These are phyloP conservation scores for Diarsia brunnea DNA, from an alignment of 2,888 invertebrate species.

Conservation along the genomic window DNA sequence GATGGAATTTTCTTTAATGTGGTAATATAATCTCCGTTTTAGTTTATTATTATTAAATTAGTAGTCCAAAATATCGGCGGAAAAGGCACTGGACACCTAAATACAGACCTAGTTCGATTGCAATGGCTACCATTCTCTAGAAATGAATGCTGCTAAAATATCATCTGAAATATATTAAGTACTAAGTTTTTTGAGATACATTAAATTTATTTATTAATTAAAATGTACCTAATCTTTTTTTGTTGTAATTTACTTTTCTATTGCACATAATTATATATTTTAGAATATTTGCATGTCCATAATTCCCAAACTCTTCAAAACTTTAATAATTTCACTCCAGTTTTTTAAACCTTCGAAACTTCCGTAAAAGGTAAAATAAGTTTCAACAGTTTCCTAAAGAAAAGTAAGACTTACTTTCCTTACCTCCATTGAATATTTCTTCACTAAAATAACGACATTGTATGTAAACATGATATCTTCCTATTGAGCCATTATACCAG, in stretches of 20 bases:
- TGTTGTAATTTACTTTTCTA: not conserved
- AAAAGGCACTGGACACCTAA: too few relatives aligned
- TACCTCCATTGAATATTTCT: not conserved
- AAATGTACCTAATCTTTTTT: not conserved
- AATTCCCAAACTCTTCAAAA: not conserved
- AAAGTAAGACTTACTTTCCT: conserved; percentile 24
- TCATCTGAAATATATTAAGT: too few relatives aligned
- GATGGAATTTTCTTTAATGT: not conserved
- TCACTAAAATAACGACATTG: not conserved
- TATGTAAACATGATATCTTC: conserved; percentile 7
- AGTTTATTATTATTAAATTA: not conserved
- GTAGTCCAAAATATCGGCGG: too few relatives aligned
- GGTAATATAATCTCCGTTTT: not conserved
- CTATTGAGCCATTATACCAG: conserved; percentile 25
- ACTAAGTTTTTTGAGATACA: too few relatives aligned
- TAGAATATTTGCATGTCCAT: not conserved
- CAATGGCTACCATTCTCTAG: too few relatives aligned
- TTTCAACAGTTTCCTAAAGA: not conserved
- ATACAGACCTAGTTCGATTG: too few relatives aligned
- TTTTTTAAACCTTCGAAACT: not conserved
- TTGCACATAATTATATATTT: not conserved
- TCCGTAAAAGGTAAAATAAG: not conserved
- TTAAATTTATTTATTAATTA: not conserved
- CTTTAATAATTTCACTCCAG: not conserved
- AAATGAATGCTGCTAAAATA: too few relatives aligned